phyloP scores from a whole-genome alignment of 35 echinoderm and acorn worm genomes.

The Patiria miniata region DNA sequence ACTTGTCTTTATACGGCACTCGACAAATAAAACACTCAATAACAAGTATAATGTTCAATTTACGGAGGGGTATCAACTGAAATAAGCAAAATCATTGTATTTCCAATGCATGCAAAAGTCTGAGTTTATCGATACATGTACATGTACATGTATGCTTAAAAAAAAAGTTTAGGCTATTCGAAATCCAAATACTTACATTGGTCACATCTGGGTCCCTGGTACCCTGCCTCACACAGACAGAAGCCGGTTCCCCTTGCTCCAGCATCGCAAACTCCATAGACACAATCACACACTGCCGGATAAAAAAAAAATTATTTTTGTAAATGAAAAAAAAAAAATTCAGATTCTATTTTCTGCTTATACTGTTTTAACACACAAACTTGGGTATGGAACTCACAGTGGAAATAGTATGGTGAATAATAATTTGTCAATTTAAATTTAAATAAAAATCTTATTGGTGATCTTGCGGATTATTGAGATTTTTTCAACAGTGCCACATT shows the following conservation, averaged over 20 bases:
- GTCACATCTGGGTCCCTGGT: constrained; percentile 34
- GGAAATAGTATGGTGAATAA: too few species aligned
- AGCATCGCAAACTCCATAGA: constrained; percentile 11
- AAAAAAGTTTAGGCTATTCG: background rate
- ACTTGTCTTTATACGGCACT: too few species aligned
- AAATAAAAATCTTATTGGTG: too few species aligned
- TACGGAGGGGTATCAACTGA: background rate
- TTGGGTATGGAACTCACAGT: too few species aligned
- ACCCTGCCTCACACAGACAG: constrained; percentile 20
- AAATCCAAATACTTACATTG: constrained; percentile 1
- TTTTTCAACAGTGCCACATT: too few species aligned
- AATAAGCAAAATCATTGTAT: background rate
- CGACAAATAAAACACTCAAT: too few species aligned
- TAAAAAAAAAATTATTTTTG: background rate
- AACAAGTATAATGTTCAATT: too few species aligned
- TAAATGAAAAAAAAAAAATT: too few species aligned
- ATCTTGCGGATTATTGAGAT: too few species aligned
- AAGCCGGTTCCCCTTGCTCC: background rate
- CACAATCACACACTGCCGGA: constrained; percentile 18
- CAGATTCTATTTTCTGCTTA: too few species aligned
- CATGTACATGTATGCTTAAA: background rate
- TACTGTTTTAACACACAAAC: too few species aligned
- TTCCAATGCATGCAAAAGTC: background rate
- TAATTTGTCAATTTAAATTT: too few species aligned
- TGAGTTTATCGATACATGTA: background rate